A percentile compares a stretch with the other conserved stretches of the same genome.
phyloP scores from a whole-genome alignment of 2,888 invertebrate genomes.

The Cyrtodaria siliqua region DNA sequence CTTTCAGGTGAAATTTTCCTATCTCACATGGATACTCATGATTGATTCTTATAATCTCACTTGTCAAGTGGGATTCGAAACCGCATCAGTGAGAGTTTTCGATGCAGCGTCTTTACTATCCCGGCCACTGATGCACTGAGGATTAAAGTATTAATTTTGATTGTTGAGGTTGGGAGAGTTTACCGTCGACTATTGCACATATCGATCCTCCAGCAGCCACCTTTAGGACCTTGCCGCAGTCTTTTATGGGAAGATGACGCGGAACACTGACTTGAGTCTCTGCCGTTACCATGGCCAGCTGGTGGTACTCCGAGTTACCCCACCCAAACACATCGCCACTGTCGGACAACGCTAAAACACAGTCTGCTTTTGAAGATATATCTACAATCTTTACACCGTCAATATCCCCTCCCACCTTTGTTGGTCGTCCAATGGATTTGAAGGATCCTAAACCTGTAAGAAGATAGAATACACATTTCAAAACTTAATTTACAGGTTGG shows the following conservation, averaged over 20 bases:
- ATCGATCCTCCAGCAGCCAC: slow-evolving; percentile 95
- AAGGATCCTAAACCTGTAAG: slow-evolving; percentile 85
- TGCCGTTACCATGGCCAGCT: slow-evolving; percentile 88
- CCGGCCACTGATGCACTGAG: too few species aligned
- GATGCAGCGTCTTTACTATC: too few species aligned
- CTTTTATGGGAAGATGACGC: slow-evolving; percentile 88
- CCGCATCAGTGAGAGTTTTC: too few species aligned
- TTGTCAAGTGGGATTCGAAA: too few species aligned
- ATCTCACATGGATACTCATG: too few species aligned
- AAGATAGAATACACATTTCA: too few species aligned
- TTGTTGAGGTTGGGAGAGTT: too few species aligned
- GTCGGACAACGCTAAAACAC: slow-evolving; percentile 94
- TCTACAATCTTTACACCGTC: slow-evolving; percentile 93
- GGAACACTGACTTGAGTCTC: slow-evolving; percentile 91
- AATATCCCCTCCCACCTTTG: slow-evolving; percentile 92
- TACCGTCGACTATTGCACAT: slow-evolving; percentile 94
- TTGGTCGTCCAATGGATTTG: slow-evolving; percentile 74
- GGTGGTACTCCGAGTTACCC: slow-evolving; percentile 98
- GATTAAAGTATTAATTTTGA: too few species aligned
- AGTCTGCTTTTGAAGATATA: slow-evolving; percentile 93
- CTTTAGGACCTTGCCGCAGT: slow-evolving; percentile 91
- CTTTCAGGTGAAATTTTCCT: too few species aligned
- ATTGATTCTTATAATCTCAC: too few species aligned
- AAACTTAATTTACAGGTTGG: too few species aligned
- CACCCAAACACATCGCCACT: slow-evolving; percentile 97